Conservation (phyloP, 2,888 invertebrate genomes). For the Lottia gigantea region DNA sequence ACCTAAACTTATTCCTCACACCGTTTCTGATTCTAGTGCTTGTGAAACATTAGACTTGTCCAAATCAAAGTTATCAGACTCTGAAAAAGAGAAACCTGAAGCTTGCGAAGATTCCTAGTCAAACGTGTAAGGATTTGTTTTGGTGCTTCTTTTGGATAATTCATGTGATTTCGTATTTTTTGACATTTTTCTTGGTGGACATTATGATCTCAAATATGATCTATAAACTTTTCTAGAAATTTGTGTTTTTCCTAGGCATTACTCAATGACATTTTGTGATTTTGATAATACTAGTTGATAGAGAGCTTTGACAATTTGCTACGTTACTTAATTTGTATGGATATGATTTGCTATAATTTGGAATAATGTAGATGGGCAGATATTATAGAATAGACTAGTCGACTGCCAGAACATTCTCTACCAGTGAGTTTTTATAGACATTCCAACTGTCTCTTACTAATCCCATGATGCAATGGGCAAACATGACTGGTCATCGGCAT, state of each 20-base stretch:
- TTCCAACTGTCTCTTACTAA: not conserved
- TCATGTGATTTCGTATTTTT: slow-evolving; percentile 13
- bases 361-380: too few species aligned
- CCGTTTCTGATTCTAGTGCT: not conserved
- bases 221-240: too few species aligned
- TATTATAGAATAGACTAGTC: too few species aligned
- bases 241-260: too few species aligned
- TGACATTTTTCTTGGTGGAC: not conserved
- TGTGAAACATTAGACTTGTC: slow-evolving; percentile 13
- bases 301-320: too few species aligned
- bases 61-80: slow-evolving; percentile 8
- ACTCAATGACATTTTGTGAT: too few species aligned
- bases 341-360: too few species aligned
- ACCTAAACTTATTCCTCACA: not conserved
- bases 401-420: too few species aligned
- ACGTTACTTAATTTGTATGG: too few species aligned
- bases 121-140: slow-evolving; percentile 16
- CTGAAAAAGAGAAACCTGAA: not conserved
- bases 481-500: not conserved
- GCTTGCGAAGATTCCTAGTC: not conserved
- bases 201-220: too few species aligned
- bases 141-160: slow-evolving; percentile 5
- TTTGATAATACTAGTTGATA: too few species aligned
- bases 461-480: slow-evolving; percentile 2
- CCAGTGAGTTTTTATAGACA: not conserved